phyloP scores from a whole-genome alignment of 1,140 invertebrate species.

The Melitaea cinxia region DNA sequence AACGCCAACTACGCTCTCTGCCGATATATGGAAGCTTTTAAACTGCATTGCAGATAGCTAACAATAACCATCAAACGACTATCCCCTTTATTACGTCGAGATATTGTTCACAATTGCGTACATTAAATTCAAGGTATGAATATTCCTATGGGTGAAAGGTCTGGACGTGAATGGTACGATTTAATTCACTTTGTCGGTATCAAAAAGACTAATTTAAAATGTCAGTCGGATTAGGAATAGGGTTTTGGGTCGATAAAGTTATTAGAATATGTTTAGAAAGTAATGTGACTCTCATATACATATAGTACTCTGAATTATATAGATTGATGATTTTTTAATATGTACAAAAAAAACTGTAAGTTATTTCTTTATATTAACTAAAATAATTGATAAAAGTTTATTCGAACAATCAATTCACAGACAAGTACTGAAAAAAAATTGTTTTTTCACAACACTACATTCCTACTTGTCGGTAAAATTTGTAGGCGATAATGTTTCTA shows the following conservation, averaged over 20 bases:
- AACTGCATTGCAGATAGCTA: constrained; percentile 63
- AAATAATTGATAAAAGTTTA: too few species aligned
- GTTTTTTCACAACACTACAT: too few species aligned
- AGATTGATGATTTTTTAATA: too few species aligned
- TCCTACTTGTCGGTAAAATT: too few species aligned
- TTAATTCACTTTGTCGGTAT: constrained; percentile 35
- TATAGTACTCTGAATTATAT: too few species aligned
- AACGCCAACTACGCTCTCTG: constrained; percentile 56
- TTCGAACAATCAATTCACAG: too few species aligned
- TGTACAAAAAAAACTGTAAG: too few species aligned
- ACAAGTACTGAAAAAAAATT: too few species aligned
- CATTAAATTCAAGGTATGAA: constrained; percentile 22
- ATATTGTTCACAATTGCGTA: constrained; percentile 38
- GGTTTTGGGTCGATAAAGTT: constrained; percentile 2
- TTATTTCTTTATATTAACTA: too few species aligned
- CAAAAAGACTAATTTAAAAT: constrained; percentile 32
- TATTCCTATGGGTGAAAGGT: constrained; percentile 34
- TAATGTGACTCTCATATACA: too few species aligned
- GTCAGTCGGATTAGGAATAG: constrained; percentile 14
- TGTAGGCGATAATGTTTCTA: too few species aligned
- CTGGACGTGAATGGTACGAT: constrained; percentile 29
- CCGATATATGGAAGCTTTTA: constrained; percentile 58
- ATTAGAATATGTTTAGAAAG: constrained; percentile 15
- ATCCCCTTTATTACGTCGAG: constrained; percentile 36
- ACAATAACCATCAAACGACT: constrained; percentile 38